phyloP scores from a whole-genome alignment of 30 jellyfish, hydroid and myxozoan genomes.

The Sanderia malayensis region DNA sequence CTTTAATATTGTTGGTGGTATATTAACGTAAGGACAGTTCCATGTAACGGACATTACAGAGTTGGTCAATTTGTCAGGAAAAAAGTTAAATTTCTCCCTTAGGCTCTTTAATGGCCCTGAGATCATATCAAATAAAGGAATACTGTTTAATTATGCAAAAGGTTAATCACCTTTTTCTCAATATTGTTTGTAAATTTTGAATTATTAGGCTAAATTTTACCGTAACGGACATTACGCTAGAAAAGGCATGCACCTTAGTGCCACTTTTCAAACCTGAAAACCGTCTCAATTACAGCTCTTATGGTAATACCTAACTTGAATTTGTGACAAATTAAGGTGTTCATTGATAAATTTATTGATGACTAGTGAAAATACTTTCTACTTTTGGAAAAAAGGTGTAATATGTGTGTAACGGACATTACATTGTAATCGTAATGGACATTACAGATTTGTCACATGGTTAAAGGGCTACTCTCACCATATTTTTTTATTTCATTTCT shows the following conservation, averaged over 20 bases:
- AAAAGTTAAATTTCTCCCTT: background rate
- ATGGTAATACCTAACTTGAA: background rate
- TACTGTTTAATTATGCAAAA: background rate
- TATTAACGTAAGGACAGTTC: constrained; percentile 7
- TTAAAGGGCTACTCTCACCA: too few species aligned
- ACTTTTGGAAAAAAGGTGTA: background rate
- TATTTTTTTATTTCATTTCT: too few species aligned
- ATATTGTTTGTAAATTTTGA: background rate
- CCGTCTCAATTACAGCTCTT: constrained; percentile 7
- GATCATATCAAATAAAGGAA: background rate
- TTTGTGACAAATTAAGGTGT: background rate
- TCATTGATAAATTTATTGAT: background rate
- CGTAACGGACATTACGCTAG: too few species aligned
- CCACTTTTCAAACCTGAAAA: background rate
- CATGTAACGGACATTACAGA: constrained; percentile 13
- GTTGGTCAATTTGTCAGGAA: background rate
- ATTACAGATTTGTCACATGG: constrained; percentile 2
- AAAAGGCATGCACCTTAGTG: constrained; percentile 2
- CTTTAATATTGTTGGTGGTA: too few species aligned
- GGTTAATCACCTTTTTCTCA: background rate
- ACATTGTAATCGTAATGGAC: constrained; percentile 1
- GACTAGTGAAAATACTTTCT: background rate
- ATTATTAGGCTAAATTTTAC: too few species aligned
- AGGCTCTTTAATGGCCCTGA: constrained; percentile 1
- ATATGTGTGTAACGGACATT: constrained; percentile 2